phyloP scores from a whole-genome alignment of 2,888 invertebrate genomes.

The Bellardia pandia region DNA sequence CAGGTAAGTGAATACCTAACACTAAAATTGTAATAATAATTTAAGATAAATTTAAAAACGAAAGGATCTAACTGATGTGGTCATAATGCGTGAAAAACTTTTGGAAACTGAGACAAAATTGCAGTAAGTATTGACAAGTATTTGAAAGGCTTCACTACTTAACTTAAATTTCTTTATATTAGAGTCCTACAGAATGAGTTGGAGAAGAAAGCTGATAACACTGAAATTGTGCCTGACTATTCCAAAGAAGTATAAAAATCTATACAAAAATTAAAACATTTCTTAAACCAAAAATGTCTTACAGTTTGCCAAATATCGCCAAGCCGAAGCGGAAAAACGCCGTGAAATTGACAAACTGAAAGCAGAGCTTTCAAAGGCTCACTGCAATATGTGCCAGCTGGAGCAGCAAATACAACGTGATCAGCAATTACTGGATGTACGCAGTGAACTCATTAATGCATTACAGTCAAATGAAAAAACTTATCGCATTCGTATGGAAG shows the following conservation, averaged over 20 bases:
- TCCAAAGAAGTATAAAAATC: constrained; percentile 50
- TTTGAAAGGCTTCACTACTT: neutral
- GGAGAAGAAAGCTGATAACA: constrained; percentile 33
- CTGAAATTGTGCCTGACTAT: constrained; percentile 32
- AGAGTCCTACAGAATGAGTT: constrained; percentile 64
- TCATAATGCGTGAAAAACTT: constrained; percentile 48
- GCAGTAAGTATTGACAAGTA: constrained; percentile 39
- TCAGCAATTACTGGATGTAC: constrained; percentile 77
- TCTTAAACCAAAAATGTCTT: neutral
- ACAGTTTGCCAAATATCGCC: constrained; percentile 69
- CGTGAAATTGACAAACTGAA: constrained; percentile 76
- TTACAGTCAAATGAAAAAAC: constrained; percentile 79
- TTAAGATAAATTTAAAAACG: neutral
- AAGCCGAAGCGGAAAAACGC: constrained; percentile 74
- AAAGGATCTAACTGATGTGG: constrained; percentile 45
- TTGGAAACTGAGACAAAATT: constrained; percentile 54
- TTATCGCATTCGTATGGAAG: constrained; percentile 76
- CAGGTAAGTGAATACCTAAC: constrained; percentile 44
- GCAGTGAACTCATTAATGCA: constrained; percentile 79
- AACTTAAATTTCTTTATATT: neutral
- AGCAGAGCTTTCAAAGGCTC: constrained; percentile 75
- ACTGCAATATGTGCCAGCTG: constrained; percentile 75
- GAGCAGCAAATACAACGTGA: constrained; percentile 78
- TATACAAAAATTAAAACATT: neutral
- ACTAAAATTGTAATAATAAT: neutral